These are phyloP conservation scores for Sebastes hubbsi DNA, from an alignment of 2,797 vertebrate species.

Conservation along the genomic window DNA sequence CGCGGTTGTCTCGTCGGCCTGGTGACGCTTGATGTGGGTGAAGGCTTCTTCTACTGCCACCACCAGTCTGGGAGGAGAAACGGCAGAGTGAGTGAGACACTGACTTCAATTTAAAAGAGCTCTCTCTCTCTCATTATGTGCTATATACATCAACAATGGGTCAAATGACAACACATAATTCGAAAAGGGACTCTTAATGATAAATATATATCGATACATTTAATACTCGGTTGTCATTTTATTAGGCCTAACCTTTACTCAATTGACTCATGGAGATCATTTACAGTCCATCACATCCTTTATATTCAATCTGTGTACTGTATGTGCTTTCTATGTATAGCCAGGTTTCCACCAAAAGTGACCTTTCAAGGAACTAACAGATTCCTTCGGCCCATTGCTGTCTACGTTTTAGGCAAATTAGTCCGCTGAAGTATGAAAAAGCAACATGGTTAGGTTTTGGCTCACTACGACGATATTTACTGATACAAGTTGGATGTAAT, in stretches of 20 bases:
- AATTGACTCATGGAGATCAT: not conserved
- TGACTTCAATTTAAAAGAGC: not conserved
- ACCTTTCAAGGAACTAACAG: too few relatives aligned
- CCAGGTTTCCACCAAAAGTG: too few relatives aligned
- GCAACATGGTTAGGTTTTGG: too few relatives aligned
- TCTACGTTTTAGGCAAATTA: too few relatives aligned
- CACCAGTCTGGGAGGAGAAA: conserved; percentile 82
- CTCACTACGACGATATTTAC: too few relatives aligned
- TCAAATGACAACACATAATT: not conserved
- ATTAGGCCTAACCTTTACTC: not conserved
- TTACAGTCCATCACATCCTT: too few relatives aligned
- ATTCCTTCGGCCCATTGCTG: accelerated
- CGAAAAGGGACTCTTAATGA: not conserved
- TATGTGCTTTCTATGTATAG: too few relatives aligned
- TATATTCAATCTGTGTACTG: accelerated
- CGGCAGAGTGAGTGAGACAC: not conserved
- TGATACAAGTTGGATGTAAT: too few relatives aligned
- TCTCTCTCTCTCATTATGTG: not conserved
- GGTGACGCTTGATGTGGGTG: conserved; percentile 91
- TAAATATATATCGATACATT: not conserved
- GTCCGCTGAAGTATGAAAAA: too few relatives aligned
- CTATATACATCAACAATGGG: too few relatives aligned
- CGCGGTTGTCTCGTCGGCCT: conserved; percentile 79
- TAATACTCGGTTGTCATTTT: not conserved
- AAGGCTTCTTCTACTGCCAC: conserved; percentile 94